A percentile compares a stretch with the other conserved stretches of the same genome.
Conservation (phyloP, 2,797 vertebrate species). For the Lepus oiostolus region DNA sequence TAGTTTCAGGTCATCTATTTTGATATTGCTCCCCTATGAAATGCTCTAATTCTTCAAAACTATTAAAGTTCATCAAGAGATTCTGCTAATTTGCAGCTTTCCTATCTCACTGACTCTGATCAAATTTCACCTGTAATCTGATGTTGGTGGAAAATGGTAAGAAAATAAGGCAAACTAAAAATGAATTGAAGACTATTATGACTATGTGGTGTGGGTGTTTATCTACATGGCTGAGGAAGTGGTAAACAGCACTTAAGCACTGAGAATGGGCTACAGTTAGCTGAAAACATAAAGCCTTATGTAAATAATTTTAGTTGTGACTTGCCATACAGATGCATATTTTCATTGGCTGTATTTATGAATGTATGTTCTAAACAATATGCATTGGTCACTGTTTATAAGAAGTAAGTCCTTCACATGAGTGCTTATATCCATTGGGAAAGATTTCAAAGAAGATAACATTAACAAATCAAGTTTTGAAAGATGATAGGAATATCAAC, state of each 20-base stretch:
- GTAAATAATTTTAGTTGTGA: neutral
- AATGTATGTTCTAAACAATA: neutral
- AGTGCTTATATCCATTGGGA: neutral
- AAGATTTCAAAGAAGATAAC: neutral
- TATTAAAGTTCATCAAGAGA: slow-evolving; percentile 60
- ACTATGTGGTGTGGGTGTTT: neutral
- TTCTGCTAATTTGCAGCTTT: slow-evolving; percentile 51
- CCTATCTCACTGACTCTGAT: neutral
- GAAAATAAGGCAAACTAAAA: neutral
- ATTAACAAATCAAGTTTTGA: neutral
- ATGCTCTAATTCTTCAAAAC: slow-evolving; percentile 69
- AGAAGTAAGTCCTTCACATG: neutral
- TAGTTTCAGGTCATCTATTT: slow-evolving; percentile 78
- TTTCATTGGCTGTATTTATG: neutral
- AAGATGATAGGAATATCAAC: neutral
- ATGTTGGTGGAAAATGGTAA: neutral
- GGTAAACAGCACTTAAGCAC: neutral
- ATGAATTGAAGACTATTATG: neutral
- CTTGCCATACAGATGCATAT: neutral
- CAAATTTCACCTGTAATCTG: neutral
- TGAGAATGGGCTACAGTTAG: neutral
- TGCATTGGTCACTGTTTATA: neutral
- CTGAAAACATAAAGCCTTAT: neutral
- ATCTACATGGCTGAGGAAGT: neutral
- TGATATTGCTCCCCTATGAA: slow-evolving; percentile 68